These are phyloP conservation scores for Tortricodes alternella DNA, from an alignment of 2,888 invertebrate species.

Conservation along the genomic window DNA sequence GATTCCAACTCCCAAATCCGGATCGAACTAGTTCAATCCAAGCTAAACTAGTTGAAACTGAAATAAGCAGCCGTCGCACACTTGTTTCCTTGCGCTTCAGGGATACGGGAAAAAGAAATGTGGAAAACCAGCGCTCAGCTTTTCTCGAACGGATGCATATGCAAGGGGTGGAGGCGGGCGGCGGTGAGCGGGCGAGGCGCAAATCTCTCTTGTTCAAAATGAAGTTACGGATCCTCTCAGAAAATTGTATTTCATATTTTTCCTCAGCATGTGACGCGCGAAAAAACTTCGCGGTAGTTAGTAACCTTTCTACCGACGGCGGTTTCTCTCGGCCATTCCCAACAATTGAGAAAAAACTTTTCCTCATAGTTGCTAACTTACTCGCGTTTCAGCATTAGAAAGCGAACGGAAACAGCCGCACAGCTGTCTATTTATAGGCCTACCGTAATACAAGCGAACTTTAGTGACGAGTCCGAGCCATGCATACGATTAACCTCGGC, in stretches of 20 bases:
- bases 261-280: slow-evolving; percentile 57
- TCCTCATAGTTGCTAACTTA: slow-evolving; percentile 40
- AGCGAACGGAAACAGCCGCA: slow-evolving; percentile 6
- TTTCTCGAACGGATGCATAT: slow-evolving; percentile 62
- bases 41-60: slow-evolving; percentile 71
- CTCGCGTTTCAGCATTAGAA: slow-evolving; percentile 32
- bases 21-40: slow-evolving; percentile 65
- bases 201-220: slow-evolving; percentile 73
- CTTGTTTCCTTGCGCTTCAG: slow-evolving; percentile 65
- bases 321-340: slow-evolving; percentile 41
- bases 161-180: slow-evolving; percentile 49
- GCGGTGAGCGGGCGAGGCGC: slow-evolving; percentile 44
- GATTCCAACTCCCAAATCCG: slow-evolving; percentile 62
- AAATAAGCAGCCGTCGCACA: slow-evolving; percentile 70
- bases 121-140: slow-evolving; percentile 47
- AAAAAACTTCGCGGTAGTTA: slow-evolving; percentile 64
- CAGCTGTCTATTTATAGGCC: slow-evolving; percentile 34
- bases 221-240: slow-evolving; percentile 71
- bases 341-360: slow-evolving; percentile 41
- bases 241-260: slow-evolving; percentile 73
- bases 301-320: slow-evolving; percentile 46
- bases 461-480: slow-evolving; percentile 51
- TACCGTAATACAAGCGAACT: slow-evolving; percentile 49
- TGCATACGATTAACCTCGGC: slow-evolving; percentile 60
- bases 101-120: slow-evolving; percentile 59